phyloP scores from a whole-genome alignment of 2,113 vertebrate genomes.

The Dasyurus viverrinus region DNA sequence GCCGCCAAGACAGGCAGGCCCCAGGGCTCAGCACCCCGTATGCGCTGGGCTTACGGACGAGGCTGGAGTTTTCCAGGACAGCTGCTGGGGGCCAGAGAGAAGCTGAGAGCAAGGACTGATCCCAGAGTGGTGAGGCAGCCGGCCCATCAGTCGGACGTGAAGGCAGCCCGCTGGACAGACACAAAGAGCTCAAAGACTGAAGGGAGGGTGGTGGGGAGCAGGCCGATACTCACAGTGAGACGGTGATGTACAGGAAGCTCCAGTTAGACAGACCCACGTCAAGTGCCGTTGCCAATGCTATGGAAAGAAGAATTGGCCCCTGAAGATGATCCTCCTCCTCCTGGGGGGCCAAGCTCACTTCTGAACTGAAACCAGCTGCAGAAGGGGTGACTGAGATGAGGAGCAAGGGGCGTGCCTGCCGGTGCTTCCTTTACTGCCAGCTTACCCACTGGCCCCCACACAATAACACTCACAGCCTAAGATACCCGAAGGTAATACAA shows the following conservation, averaged over 20 bases:
- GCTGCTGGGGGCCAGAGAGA: conserved; percentile 22
- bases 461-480: background rate
- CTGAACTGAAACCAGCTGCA: background rate
- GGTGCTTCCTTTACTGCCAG: background rate
- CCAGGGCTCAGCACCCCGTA: background rate
- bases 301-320: conserved; percentile 41
- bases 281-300: conserved; percentile 93
- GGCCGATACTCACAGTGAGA: conserved; percentile 92
- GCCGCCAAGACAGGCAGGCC: background rate
- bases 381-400: background rate
- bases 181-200: background rate
- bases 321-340: background rate
- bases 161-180: background rate
- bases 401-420: too few species aligned
- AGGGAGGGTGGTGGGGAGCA: background rate
- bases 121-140: background rate
- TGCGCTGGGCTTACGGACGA: background rate
- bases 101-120: conserved; percentile 6
- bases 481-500: background rate
- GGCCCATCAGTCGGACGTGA: background rate
- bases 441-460: background rate
- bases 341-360: background rate
- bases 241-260: conserved; percentile 98
- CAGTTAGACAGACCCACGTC: conserved; percentile 98
- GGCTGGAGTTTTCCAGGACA: background rate